These are phyloP conservation scores for Champsocephalus esox DNA, from an alignment of 2,797 vertebrate species.

Conservation along the genomic window DNA sequence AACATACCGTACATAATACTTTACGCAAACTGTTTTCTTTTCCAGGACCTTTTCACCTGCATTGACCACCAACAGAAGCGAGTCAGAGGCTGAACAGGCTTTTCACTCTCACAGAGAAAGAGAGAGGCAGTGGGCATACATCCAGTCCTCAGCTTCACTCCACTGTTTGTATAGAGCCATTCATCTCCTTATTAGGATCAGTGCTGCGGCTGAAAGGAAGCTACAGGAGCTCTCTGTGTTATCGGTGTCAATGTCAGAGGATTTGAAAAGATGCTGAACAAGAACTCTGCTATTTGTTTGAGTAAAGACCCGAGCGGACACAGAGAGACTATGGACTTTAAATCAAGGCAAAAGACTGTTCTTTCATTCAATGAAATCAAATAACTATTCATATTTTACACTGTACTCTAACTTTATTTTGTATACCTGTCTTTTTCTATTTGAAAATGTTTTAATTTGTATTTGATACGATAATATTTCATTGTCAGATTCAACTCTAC, in stretches of 20 bases:
- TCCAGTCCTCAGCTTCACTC: conserved; percentile 69
- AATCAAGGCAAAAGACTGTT: conserved; percentile 9
- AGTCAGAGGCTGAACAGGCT: conserved; percentile 34
- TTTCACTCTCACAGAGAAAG: conserved; percentile 29
- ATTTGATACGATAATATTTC: no score
- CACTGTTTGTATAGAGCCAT: conserved; percentile 78
- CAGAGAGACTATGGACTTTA: conserved; percentile 28
- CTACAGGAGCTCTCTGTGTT: conserved; percentile 70
- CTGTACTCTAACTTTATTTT: no score
- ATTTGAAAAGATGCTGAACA: conserved; percentile 72
- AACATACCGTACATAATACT: background rate
- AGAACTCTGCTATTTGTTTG: conserved; percentile 67
- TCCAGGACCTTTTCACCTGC: conserved; percentile 13
- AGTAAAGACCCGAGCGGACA: conserved; percentile 49
- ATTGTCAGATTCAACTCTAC: no score
- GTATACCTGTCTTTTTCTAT: no score
- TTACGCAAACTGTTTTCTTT: conserved; percentile 7
- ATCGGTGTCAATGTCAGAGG: conserved; percentile 71
- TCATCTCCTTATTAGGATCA: conserved; percentile 85
- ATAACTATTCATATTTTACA: no score
- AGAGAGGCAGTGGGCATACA: conserved; percentile 55
- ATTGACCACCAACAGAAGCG: conserved; percentile 22
- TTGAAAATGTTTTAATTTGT: no score
- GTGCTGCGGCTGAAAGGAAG: conserved; percentile 66
- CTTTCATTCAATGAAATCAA: no score